Percentiles rank a stretch among this genome's conserved stretches.
Evolutionary conservation across 1,140 invertebrate species (phyloP).

Genomic region (Cyrtorhinus lividipennis): DNA sequence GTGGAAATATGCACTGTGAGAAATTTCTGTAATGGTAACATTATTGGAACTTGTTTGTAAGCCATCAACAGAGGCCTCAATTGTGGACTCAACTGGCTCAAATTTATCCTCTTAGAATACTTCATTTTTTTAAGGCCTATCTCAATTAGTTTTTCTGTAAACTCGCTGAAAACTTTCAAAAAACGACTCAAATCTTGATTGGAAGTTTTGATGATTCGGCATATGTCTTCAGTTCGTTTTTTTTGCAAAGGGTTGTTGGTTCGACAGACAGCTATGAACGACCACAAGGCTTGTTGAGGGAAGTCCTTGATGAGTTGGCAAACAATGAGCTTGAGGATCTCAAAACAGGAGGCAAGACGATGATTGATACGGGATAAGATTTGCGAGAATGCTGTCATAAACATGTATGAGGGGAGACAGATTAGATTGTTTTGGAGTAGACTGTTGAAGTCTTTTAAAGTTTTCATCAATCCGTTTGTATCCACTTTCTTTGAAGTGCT

Average conservation of each 20-base stretch:
- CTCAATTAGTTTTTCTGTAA: slow-evolving; percentile 70
- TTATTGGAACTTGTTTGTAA: not conserved
- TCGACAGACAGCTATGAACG: slow-evolving; percentile 63
- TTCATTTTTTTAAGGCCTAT: slow-evolving; percentile 51
- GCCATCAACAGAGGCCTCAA: not conserved
- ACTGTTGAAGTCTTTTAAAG: slow-evolving; percentile 8
- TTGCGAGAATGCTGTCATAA: slow-evolving; percentile 86
- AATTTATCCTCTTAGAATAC: not conserved
- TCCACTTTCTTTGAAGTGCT: not conserved
- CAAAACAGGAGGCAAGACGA: slow-evolving; percentile 45
- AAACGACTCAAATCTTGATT: slow-evolving; percentile 42
- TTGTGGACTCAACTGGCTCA: not conserved
- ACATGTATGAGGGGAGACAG: slow-evolving; percentile 63
- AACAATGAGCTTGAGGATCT: slow-evolving; percentile 59
- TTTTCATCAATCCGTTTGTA: not conserved
- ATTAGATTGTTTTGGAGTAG: slow-evolving; percentile 36
- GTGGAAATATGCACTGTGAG: not conserved
- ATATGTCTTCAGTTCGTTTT: slow-evolving; percentile 65
- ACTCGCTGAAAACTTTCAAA: slow-evolving; percentile 55
- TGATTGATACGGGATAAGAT: slow-evolving; percentile 87
- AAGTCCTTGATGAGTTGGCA: slow-evolving; percentile 61
- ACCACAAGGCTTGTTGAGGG: slow-evolving; percentile 88
- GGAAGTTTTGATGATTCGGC: slow-evolving; percentile 43
- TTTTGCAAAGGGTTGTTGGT: slow-evolving; percentile 57
- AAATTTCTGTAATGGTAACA: slow-evolving; percentile 1